Evolutionary conservation across 2,888 invertebrate species (phyloP).

Genomic region (Parnassius apollo): DNA sequence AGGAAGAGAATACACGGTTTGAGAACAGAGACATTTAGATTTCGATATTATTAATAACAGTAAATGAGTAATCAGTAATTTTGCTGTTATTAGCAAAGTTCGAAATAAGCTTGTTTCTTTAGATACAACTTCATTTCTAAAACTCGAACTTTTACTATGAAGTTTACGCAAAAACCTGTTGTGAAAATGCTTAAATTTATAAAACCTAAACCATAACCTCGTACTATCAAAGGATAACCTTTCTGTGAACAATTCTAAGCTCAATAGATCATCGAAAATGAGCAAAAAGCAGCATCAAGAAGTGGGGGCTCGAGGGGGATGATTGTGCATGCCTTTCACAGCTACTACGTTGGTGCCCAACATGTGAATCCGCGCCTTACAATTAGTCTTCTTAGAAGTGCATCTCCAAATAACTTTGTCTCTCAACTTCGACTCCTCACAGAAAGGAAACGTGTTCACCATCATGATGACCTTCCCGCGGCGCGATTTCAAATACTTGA

Average conservation of each 20-base stretch:
- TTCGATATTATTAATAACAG: too few relatives aligned
- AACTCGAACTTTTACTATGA: too few relatives aligned
- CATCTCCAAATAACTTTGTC: conserved; percentile 79
- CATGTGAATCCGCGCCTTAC: conserved; percentile 77
- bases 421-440: conserved; percentile 75
- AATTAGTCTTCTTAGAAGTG: conserved; percentile 78
- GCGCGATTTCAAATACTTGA: conserved; percentile 75
- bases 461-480: conserved; percentile 79
- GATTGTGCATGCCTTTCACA: conserved; percentile 78
- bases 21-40: too few relatives aligned
- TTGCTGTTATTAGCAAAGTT: too few relatives aligned
- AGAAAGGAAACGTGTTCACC: conserved; percentile 79
- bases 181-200: background rate
- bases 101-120: too few relatives aligned
- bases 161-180: background rate
- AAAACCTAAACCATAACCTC: conserved; percentile 1
- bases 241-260: background rate
- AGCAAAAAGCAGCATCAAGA: conserved; percentile 37
- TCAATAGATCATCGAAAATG: conserved; percentile 24
- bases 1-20: too few relatives aligned
- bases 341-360: conserved; percentile 72
- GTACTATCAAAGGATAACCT: background rate
- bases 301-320: conserved; percentile 66
- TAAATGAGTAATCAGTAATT: too few relatives aligned
- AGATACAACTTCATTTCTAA: too few relatives aligned